Evolutionary conservation across 1,140 invertebrate genomes (phyloP).

Genomic region (Pteromalus puparum): DNA sequence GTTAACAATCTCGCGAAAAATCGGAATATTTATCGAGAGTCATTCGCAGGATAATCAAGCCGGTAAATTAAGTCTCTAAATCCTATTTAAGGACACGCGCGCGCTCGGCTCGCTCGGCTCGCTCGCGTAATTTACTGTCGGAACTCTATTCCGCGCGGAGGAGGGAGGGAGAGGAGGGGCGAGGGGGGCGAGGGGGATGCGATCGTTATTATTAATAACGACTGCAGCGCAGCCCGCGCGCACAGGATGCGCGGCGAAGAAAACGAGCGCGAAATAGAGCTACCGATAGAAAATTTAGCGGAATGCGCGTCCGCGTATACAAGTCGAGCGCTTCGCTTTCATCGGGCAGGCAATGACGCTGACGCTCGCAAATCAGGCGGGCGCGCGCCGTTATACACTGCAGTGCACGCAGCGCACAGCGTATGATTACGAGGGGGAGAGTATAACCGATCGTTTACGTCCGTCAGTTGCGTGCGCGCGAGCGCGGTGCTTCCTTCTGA

Average conservation of each 20-base stretch:
- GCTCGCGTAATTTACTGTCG: too few species aligned
- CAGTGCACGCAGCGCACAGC: too few species aligned
- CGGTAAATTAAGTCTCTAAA: not conserved
- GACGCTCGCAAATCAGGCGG: not conserved
- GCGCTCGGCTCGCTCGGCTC: too few species aligned
- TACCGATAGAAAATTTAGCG: slow-evolving; percentile 12
- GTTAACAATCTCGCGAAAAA: not conserved
- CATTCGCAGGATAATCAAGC: not conserved
- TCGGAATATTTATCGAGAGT: not conserved
- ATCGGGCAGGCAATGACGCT: too few species aligned
- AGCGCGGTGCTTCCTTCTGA: not conserved
- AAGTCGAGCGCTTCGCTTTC: not conserved
- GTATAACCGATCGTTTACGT: slow-evolving; percentile 18
- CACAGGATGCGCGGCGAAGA: not conserved
- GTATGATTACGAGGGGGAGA: slow-evolving; percentile 12
- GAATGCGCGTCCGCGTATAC: not conserved
- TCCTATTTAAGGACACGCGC: not conserved
- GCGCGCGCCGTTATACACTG: not conserved
- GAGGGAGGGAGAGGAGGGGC: too few species aligned
- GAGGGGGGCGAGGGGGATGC: too few species aligned
- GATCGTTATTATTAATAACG: not conserved
- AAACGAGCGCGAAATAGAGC: not conserved
- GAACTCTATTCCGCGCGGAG: not conserved
- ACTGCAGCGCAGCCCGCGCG: too few species aligned
- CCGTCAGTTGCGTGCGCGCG: not conserved